Evolutionary conservation across 2,797 vertebrate species (phyloP).

Genomic region (Apodemus agrarius): DNA sequence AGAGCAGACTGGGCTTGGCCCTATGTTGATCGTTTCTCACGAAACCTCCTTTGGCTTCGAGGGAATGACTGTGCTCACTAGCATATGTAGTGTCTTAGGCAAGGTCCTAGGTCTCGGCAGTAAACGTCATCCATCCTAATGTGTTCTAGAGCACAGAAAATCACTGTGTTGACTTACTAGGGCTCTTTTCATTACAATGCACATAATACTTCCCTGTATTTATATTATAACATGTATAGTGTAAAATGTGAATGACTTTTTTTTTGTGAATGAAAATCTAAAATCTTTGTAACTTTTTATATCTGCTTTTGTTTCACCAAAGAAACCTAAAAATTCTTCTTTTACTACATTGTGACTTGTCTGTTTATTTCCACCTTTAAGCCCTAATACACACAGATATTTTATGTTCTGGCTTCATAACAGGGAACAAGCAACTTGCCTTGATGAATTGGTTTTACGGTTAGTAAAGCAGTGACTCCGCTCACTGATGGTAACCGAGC

Average conservation of each 20-base stretch:
- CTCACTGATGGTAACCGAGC: neutral
- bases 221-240: conserved; percentile 95
- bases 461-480: neutral
- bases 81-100: conserved; percentile 42
- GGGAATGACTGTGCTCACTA: conserved; percentile 25
- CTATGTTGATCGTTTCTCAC: conserved; percentile 63
- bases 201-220: conserved; percentile 95
- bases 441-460: neutral
- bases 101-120: conserved; percentile 58
- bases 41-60: conserved; percentile 61
- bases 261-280: conserved; percentile 92
- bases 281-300: conserved; percentile 93
- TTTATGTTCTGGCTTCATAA: conserved; percentile 44
- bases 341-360: conserved; percentile 89
- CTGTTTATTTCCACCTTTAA: conserved; percentile 89
- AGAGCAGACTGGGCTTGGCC: neutral
- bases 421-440: neutral
- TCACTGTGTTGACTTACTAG: conserved; percentile 76
- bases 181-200: conserved; percentile 89
- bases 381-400: conserved; percentile 36
- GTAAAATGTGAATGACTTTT: conserved; percentile 96
- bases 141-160: conserved; percentile 48
- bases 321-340: conserved; percentile 92
- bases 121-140: neutral
- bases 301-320: conserved; percentile 94